These are phyloP conservation scores for Pangasius macronema DNA, from an alignment of 2,797 vertebrate species.

Conservation along the genomic window DNA sequence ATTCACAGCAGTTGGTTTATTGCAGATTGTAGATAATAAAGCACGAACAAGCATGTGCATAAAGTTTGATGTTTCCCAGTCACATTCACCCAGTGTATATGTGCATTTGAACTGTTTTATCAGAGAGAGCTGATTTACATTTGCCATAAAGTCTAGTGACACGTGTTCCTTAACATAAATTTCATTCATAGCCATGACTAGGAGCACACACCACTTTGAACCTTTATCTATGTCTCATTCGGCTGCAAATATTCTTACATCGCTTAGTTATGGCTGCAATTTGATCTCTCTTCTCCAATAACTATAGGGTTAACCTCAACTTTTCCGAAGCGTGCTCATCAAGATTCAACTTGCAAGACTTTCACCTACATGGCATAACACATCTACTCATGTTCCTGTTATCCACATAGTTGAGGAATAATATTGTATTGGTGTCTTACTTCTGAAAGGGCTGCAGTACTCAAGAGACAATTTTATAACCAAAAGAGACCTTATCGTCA, in stretches of 20 bases:
- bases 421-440: background rate
- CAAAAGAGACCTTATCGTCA: background rate
- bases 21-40: slow-evolving; percentile 45
- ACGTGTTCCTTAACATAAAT: background rate
- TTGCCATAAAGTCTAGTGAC: background rate
- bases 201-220: background rate
- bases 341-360: background rate
- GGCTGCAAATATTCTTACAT: slow-evolving; percentile 1
- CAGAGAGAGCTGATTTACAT: background rate
- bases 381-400: background rate
- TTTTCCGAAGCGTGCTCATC: background rate
- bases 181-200: background rate
- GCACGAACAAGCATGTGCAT: background rate
- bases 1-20: slow-evolving; percentile 29
- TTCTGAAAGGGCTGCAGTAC: background rate
- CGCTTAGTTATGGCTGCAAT: background rate
- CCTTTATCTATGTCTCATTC: background rate
- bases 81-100: slow-evolving; percentile 13
- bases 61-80: slow-evolving; percentile 21
- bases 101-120: background rate
- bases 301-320: background rate
- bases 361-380: background rate
- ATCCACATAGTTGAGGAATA: background rate
- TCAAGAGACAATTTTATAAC: background rate
- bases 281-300: background rate